phyloP scores from a whole-genome alignment of 2,888 invertebrate genomes.

The Trichogramma evanescens region DNA sequence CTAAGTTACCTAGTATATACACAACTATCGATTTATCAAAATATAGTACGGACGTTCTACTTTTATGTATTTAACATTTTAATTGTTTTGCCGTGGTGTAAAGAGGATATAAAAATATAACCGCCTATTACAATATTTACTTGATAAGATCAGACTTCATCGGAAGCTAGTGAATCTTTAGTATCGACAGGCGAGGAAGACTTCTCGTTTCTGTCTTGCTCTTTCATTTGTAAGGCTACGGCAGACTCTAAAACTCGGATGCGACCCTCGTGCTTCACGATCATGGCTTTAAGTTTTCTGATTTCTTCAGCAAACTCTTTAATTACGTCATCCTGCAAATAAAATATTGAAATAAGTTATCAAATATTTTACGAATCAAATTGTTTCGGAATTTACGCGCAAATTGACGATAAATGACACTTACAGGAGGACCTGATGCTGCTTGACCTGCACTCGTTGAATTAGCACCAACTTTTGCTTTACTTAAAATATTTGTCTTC shows the following conservation, averaged over 20 bases:
- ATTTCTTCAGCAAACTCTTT: constrained; percentile 85
- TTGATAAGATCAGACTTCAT: constrained; percentile 39
- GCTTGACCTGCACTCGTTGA: constrained; percentile 27
- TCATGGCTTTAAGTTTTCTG: constrained; percentile 85
- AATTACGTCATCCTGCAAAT: constrained; percentile 62
- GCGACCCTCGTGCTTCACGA: constrained; percentile 86
- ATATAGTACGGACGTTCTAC: constrained; percentile 42
- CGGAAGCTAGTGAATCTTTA: constrained; percentile 41
- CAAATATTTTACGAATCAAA: constrained; percentile 3
- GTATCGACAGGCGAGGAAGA: constrained; percentile 34
- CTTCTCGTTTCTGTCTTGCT: constrained; percentile 44
- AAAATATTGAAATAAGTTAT: background rate
- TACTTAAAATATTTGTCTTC: constrained; percentile 76
- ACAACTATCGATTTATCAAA: constrained; percentile 45
- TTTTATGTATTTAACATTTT: constrained; percentile 31
- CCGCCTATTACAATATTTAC: constrained; percentile 2
- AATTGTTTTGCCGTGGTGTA: constrained; percentile 29
- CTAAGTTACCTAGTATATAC: constrained; percentile 46
- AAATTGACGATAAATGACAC: constrained; percentile 11
- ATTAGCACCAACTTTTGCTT: constrained; percentile 46
- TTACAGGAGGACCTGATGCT: constrained; percentile 34
- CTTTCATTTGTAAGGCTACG: constrained; percentile 47
- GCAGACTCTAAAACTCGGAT: constrained; percentile 71
- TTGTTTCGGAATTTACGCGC: background rate
- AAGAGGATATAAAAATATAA: constrained; percentile 31